Evolutionary conservation across 2,113 vertebrate genomes (phyloP), one percentile per base, ranked within the genome.

Genomic region (Telmatochromis sp.): DNA sequence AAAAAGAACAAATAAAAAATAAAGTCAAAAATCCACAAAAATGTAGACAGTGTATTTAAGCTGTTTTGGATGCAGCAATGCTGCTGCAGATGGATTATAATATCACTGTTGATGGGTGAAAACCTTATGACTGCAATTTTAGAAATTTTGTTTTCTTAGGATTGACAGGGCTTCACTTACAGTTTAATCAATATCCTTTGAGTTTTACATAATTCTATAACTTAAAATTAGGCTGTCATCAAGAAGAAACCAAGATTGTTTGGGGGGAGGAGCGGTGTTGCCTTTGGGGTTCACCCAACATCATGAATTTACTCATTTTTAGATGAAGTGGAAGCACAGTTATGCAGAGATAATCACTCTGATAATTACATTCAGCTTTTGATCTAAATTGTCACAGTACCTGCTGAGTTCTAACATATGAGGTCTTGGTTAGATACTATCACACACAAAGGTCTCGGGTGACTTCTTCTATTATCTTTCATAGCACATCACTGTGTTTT

Each of bases 401-500:
- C 7, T 40, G 31, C 31, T 47, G 8, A 85, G 57, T 23, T n/a
- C 26, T 42, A 55, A 45, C 37, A 37, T n/a, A 65, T 35, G 63
- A 84, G 50, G 42, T 68, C 47, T 78, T 40, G 15, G 79, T 71
- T 80, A 80, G 88, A 92, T 92, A 87, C 26, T 68, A 91, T 92
- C 81, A 82, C 80, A 81, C 93, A 65, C 28, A 47, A 85, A 82
- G 81, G 82, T 90, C 85, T 85, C 45, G 31, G 37, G 90, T 94
- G 89, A 94, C 85, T 81, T 89, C 79, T 87, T 82, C 85, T 91
- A 90, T 94, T 93, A 92, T 90, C 88, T 92, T 26, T 93, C 91
- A 93, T 89, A 94, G 93, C 86, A 93, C 63, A 73, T 51, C 47
- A 60, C 51, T 80, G 80, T 31, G 81, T 91, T 90, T 90, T 92